Evolutionary conservation across 2,797 vertebrate species (phyloP), one percentile per base, ranked within the genome.

Genomic region (Sebastes itinus): DNA sequence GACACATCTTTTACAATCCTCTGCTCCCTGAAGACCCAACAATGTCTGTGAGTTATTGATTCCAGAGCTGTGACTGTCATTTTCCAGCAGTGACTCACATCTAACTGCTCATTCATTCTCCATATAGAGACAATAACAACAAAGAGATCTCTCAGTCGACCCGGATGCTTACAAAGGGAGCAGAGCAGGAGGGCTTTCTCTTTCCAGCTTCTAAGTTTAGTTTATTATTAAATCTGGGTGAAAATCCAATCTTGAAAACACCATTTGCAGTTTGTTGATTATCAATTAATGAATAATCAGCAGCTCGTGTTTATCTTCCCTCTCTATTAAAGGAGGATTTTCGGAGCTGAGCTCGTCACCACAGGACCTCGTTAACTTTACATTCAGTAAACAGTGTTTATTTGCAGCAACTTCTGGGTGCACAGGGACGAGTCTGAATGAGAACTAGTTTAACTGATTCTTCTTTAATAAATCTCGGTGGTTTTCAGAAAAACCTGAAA

Each of bases 51-150:
- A 75, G 74, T 80, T 86, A 78, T 72, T 82, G 75, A 87, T 82
- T 88, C 74, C 82, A 81, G 42, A 78, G 69, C 69, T 22, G 42
- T 38, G 80, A 74, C 77, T 70, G 82, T 72, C 69, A 62, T 73
- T 82, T 87, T 87, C 81, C 88, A 87, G 80, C 76, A 6, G 67
- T 81, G 84, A 85, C 81, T 88, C 83, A 85, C n/a, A 46, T 80
- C 56, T 32, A 18, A 27, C 64, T 13, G 63, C 65, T 81, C 49
- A 38, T 71, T 72, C 72, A 46, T 28, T 81, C 77, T 56, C 74
- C 62, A 75, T 69, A 79, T 79, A 78, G 46, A 81, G 72, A 72
- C 33, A 70, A 49, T 25, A 13, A 52, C 66, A 61, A 59, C 67
- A 70, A 59, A 65, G 6, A 33, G 65, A 75, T 59, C 55, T 54